These are phyloP conservation scores for Parazoanthus atlanticus DNA, from an alignment of 92 coral and sea anemone genomes.

Conservation along the genomic window DNA sequence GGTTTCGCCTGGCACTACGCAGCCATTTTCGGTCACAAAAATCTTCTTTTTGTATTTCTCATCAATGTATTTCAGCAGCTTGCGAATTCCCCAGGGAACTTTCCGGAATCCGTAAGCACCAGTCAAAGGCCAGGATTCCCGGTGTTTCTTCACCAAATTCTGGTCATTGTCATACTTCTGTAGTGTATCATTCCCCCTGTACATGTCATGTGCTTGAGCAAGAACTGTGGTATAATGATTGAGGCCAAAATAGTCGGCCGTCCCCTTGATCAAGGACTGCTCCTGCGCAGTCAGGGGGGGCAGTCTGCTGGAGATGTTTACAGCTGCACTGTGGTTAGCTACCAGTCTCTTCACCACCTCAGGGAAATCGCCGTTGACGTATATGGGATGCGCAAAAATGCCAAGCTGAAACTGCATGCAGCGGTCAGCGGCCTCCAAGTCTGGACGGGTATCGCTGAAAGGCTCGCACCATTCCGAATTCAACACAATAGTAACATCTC, in stretches of 20 bases:
- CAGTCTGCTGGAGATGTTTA: slow-evolving; percentile 59
- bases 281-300: slow-evolving; percentile 71
- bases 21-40: slow-evolving; percentile 80
- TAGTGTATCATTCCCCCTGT: slow-evolving; percentile 19
- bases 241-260: slow-evolving; percentile 72
- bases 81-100: slow-evolving; percentile 82
- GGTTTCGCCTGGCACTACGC: slow-evolving; percentile 69
- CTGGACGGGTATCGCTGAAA: slow-evolving; percentile 40
- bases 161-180: slow-evolving; percentile 55
- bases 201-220: slow-evolving; percentile 40
- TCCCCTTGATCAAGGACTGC: slow-evolving; percentile 67
- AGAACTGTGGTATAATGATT: slow-evolving; percentile 72
- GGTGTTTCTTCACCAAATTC: slow-evolving; percentile 46
- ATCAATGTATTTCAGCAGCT: slow-evolving; percentile 59
- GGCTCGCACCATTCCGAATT: slow-evolving; percentile 77
- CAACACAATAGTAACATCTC: slow-evolving; percentile 58
- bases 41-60: slow-evolving; percentile 67
- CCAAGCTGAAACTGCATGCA: slow-evolving; percentile 75
- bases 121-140: slow-evolving; percentile 59
- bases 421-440: slow-evolving; percentile 69
- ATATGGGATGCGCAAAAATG: slow-evolving; percentile 78
- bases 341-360: slow-evolving; percentile 69
- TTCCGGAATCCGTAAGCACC: slow-evolving; percentile 55
- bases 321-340: slow-evolving; percentile 64
- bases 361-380: slow-evolving; percentile 82